Percentiles rank a stretch among this genome's conserved stretches.
These are phyloP conservation scores for Heliconius hortense DNA, from an alignment of 2,888 invertebrate genomes.

Conservation along the genomic window DNA sequence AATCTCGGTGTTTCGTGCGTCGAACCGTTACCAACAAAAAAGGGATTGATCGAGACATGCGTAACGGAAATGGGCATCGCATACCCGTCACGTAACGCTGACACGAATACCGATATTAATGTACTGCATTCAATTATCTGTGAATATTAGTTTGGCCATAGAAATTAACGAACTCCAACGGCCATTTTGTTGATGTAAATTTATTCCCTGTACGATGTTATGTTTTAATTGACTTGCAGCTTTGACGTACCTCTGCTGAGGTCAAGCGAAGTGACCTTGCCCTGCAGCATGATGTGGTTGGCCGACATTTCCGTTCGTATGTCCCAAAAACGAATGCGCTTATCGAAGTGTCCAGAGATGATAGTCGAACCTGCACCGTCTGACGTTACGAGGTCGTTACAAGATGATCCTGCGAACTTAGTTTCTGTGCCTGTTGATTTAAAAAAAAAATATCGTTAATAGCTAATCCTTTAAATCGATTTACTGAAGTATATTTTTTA, in stretches of 20 bases:
- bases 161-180: constrained; percentile 58
- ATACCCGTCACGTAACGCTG: constrained; percentile 71
- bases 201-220: constrained; percentile 26
- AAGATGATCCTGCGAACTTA: constrained; percentile 97
- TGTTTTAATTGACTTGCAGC: constrained; percentile 42
- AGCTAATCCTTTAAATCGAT: neutral
- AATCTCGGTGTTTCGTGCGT: constrained; percentile 75
- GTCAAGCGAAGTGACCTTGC: constrained; percentile 97
- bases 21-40: constrained; percentile 78
- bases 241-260: constrained; percentile 89
- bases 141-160: constrained; percentile 58
- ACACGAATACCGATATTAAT: constrained; percentile 74
- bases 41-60: constrained; percentile 74
- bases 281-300: constrained; percentile 94
- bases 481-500: constrained; percentile 9
- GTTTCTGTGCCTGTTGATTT: constrained; percentile 88
- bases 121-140: constrained; percentile 70
- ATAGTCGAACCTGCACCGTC: constrained; percentile 94
- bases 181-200: constrained; percentile 45
- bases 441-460: neutral
- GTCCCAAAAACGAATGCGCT: constrained; percentile 98
- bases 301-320: constrained; percentile 92
- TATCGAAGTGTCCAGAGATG: constrained; percentile 99
- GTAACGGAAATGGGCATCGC: constrained; percentile 77
- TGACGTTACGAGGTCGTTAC: constrained; percentile 96